Evolutionary conservation across 1,140 invertebrate species (phyloP).

Genomic region (Steinernema feltiae): DNA sequence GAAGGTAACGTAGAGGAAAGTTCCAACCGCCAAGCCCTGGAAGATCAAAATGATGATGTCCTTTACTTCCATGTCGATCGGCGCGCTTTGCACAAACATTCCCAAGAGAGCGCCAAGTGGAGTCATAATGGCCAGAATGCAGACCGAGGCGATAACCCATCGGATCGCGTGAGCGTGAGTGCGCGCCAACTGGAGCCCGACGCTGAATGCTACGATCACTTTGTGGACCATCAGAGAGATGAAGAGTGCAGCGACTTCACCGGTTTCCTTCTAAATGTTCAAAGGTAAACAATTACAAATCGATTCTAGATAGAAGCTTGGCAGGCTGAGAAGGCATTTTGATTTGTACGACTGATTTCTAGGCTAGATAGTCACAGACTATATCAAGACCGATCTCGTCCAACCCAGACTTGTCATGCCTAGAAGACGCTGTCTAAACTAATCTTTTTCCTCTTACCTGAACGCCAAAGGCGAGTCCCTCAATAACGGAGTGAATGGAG

Average conservation of each 20-base stretch:
- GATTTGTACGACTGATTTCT: too few species aligned
- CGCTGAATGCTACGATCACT: conserved; percentile 70
- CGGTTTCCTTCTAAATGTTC: conserved; percentile 54
- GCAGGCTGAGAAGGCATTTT: too few species aligned
- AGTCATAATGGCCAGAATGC: conserved; percentile 45
- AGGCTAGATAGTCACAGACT: too few species aligned
- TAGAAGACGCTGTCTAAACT: too few species aligned
- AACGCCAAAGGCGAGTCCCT: conserved; percentile 76
- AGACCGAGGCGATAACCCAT: conserved; percentile 45
- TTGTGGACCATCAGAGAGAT: conserved; percentile 80
- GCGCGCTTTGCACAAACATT: conserved; percentile 38
- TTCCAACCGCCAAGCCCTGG: conserved; percentile 51
- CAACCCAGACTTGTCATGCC: too few species aligned
- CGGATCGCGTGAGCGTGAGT: conserved; percentile 50
- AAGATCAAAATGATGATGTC: conserved; percentile 44
- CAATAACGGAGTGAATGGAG: conserved; percentile 82
- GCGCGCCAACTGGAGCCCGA: conserved; percentile 59
- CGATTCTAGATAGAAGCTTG: too few species aligned
- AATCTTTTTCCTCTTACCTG: too few species aligned
- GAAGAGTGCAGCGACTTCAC: conserved; percentile 72
- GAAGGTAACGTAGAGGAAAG: conserved; percentile 56
- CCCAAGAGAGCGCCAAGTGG: conserved; percentile 47
- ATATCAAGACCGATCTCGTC: too few species aligned
- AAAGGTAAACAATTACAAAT: too few species aligned
- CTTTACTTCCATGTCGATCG: conserved; percentile 34